phyloP scores from a whole-genome alignment of 2,113 vertebrate species.

The Glaucidium brasilianum region DNA sequence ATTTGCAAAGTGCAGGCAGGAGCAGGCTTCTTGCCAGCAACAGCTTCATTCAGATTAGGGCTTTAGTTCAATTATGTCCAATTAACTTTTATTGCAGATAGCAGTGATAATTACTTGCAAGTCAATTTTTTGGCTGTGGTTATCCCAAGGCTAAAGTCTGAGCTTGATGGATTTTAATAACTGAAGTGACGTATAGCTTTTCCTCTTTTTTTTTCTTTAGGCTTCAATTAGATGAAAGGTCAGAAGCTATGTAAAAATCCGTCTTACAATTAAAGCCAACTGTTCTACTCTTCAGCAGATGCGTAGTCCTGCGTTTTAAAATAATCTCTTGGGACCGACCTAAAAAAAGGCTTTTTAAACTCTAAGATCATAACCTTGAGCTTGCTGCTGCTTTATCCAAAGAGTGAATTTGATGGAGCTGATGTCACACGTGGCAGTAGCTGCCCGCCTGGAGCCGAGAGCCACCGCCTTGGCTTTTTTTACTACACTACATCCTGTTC shows the following conservation, averaged over 20 bases:
- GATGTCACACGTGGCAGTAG: background rate
- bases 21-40: conserved; percentile 71
- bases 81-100: conserved; percentile 82
- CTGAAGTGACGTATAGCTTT: conserved; percentile 54
- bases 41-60: conserved; percentile 73
- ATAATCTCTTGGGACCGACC: conserved; percentile 49
- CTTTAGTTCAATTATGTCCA: conserved; percentile 79
- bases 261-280: conserved; percentile 65
- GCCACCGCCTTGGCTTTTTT: background rate
- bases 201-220: conserved; percentile 45
- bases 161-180: conserved; percentile 77
- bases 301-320: conserved; percentile 58
- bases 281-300: conserved; percentile 45
- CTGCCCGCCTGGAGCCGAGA: background rate
- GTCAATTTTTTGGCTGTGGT: conserved; percentile 74
- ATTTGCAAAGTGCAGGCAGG: conserved; percentile 68
- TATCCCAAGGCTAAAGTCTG: conserved; percentile 73
- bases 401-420: conserved; percentile 12
- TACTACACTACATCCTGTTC: background rate
- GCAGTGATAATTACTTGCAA: conserved; percentile 77
- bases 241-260: conserved; percentile 69
- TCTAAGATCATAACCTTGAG: conserved; percentile 49
- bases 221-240: conserved; percentile 67
- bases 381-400: background rate
- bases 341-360: conserved; percentile 60